A percentile compares a stretch with the other conserved stretches of the same genome.
phyloP scores from a whole-genome alignment of 2,113 vertebrate genomes.

The Sialia sialis region DNA sequence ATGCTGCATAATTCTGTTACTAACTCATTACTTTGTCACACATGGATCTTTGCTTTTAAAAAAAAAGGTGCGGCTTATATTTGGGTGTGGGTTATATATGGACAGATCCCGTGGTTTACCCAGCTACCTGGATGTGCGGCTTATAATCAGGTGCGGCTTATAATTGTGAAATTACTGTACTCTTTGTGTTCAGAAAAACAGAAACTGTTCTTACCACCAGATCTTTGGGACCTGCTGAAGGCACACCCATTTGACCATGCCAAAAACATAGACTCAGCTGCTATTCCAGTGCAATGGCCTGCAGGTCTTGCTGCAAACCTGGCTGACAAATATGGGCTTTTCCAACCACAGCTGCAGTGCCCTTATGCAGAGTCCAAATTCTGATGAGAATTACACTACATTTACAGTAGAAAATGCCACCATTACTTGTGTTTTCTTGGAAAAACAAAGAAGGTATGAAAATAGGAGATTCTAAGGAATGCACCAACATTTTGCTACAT shows the following conservation, averaged over 20 bases:
- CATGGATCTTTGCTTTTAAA: no score
- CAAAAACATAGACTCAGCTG: not conserved
- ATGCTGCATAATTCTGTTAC: no score
- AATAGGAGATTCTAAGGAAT: not conserved
- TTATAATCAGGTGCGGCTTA: no score
- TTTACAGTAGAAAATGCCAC: not conserved
- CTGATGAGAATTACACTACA: not conserved
- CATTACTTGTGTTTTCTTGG: not conserved
- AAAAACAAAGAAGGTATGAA: not conserved
- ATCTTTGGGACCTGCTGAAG: not conserved
- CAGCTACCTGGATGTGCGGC: no score
- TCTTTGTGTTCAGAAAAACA: not conserved
- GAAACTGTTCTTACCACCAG: not conserved
- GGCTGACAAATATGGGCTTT: not conserved
- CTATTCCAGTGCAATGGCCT: not conserved
- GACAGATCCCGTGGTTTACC: no score
- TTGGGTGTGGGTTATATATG: no score
- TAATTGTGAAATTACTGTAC: no score
- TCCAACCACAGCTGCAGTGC: not conserved
- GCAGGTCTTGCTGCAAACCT: not conserved
- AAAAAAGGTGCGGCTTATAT: no score
- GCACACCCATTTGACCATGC: not conserved
- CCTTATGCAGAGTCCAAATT: not conserved
- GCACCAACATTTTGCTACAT: not conserved
- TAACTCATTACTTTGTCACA: no score